Conservation (phyloP, 2,888 invertebrate genomes). For the Leptopterna dolabrata region DNA sequence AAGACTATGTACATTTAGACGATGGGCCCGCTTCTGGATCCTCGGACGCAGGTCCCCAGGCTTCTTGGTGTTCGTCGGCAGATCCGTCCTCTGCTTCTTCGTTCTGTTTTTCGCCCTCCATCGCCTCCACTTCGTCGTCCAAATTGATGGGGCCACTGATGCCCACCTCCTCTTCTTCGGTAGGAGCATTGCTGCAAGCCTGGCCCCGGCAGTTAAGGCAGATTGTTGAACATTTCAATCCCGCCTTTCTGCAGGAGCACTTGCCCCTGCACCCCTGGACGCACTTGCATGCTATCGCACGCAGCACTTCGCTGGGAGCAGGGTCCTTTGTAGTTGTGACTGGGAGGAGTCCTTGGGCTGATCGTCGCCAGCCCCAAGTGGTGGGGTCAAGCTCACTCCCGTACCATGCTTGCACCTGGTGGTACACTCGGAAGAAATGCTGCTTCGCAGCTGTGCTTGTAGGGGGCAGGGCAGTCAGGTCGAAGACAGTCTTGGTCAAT, state of each 20-base stretch:
- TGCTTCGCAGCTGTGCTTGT: not conserved
- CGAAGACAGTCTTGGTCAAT: not conserved
- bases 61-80: too few relatives aligned
- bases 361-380: not conserved
- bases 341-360: not conserved
- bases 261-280: constrained; percentile 9
- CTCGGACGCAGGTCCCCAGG: too few relatives aligned
- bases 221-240: not conserved
- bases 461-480: not conserved
- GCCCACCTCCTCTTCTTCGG: not conserved
- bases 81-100: too few relatives aligned
- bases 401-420: too few relatives aligned
- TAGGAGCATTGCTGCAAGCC: constrained; percentile 13
- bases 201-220: not conserved
- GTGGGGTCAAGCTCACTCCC: not conserved
- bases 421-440: too few relatives aligned
- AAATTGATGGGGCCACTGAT: not conserved
- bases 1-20: too few relatives aligned
- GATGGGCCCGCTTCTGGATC: too few relatives aligned
- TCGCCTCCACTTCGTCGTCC: not conserved
- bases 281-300: not conserved
- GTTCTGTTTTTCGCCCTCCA: not conserved
- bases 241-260: not conserved
- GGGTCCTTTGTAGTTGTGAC: not conserved
- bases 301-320: not conserved